Percentiles rank a stretch among this genome's conserved stretches.
Conservation (phyloP, 2,797 vertebrate genomes). For the Mormyrops boulengeri region DNA sequence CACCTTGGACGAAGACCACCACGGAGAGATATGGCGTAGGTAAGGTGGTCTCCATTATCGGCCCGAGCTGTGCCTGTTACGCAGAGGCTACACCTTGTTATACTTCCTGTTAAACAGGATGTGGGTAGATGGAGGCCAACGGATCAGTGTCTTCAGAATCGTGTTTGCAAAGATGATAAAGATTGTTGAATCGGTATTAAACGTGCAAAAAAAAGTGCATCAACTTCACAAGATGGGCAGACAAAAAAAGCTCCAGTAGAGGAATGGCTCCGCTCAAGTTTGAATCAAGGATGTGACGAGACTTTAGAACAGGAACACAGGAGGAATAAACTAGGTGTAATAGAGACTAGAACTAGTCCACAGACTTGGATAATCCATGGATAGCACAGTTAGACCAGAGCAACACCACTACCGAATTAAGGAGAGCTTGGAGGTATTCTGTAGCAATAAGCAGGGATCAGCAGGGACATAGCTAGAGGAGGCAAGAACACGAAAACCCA, state of each 20-base stretch:
- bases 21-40: slow-evolving; percentile 20
- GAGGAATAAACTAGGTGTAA: background rate
- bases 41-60: slow-evolving; percentile 8
- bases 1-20: slow-evolving; percentile 23
- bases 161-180: background rate
- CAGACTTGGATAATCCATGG: background rate
- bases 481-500: background rate
- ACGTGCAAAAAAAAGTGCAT: background rate
- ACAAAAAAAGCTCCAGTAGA: background rate
- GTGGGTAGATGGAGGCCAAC: slow-evolving; percentile 20
- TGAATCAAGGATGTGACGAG: background rate
- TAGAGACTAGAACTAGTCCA: background rate
- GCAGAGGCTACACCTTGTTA: background rate
- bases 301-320: background rate
- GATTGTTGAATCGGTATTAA: background rate
- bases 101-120: slow-evolving; percentile 26
- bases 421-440: background rate
- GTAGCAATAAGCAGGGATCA: background rate
- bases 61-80: background rate
- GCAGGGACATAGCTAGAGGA: background rate
- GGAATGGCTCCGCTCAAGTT: background rate
- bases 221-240: background rate
- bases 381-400: background rate
- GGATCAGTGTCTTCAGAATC: background rate
- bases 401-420: background rate